These are phyloP conservation scores for Drosophila pachea DNA, from an alignment of 1,140 invertebrate genomes.

Conservation along the genomic window DNA sequence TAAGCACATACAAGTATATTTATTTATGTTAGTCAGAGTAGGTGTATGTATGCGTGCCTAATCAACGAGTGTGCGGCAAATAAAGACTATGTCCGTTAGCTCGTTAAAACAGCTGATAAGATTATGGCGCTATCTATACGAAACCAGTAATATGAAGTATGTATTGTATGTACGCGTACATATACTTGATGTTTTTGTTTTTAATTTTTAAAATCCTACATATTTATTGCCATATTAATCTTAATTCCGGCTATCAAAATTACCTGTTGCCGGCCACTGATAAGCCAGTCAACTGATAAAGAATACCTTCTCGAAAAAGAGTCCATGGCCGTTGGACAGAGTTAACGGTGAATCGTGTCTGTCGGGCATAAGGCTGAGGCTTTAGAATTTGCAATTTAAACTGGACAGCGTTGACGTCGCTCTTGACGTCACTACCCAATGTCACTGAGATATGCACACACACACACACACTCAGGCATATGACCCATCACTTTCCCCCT, in stretches of 20 bases:
- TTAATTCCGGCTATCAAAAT: conserved; percentile 27
- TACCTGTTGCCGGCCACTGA: conserved; percentile 31
- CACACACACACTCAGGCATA: neutral
- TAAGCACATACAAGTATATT: conserved; percentile 26
- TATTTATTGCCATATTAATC: conserved; percentile 43
- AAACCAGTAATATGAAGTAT: neutral
- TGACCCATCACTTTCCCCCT: too few species aligned
- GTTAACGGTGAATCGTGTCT: neutral
- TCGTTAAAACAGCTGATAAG: conserved; percentile 60
- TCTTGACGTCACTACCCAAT: conserved; percentile 23
- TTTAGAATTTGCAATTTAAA: conserved; percentile 54
- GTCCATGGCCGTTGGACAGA: conserved; percentile 30
- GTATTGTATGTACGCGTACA: conserved; percentile 8
- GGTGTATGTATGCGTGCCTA: conserved; percentile 20
- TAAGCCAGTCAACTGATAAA: conserved; percentile 33
- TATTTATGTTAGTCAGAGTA: conserved; percentile 25
- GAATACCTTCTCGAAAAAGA: conserved; percentile 3
- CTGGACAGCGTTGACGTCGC: conserved; percentile 60
- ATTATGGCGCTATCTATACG: conserved; percentile 43
- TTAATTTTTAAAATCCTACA: neutral
- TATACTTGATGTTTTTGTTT: neutral
- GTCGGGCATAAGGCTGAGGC: conserved; percentile 24
- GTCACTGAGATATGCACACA: conserved; percentile 10
- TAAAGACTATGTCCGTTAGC: conserved; percentile 54
- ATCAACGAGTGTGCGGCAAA: conserved; percentile 37